Evolutionary conservation across 2,797 vertebrate species (phyloP).

Genomic region (Cuniculus paca): DNA sequence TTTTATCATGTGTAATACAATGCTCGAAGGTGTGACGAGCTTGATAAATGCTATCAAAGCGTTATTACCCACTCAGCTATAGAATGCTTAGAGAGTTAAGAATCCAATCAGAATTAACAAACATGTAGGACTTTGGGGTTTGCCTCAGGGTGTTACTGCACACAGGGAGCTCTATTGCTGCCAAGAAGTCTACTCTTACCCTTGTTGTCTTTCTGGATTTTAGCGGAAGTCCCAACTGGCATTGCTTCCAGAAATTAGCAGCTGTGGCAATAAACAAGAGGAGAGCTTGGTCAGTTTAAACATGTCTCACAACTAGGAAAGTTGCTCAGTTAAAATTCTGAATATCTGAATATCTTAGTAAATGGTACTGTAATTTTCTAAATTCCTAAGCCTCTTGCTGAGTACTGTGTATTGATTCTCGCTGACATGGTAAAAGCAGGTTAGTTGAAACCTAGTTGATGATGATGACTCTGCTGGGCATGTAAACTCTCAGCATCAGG

Average conservation of each 20-base stretch:
- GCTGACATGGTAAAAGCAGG: not conserved
- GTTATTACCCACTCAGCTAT: not conserved
- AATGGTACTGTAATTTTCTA: not conserved
- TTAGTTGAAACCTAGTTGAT: not conserved
- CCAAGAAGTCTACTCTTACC: too few species aligned
- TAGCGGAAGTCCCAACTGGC: not conserved
- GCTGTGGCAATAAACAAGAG: not conserved
- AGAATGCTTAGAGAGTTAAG: not conserved
- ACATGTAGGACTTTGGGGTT: not conserved
- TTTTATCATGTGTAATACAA: not conserved
- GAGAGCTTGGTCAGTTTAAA: not conserved
- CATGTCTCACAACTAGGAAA: not conserved
- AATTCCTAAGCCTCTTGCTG: not conserved
- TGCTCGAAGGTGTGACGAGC: not conserved
- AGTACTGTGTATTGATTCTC: not conserved
- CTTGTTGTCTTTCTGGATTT: accelerated
- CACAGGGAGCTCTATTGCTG: not conserved
- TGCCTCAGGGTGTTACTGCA: not conserved
- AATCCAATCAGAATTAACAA: not conserved
- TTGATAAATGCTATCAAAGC: not conserved
- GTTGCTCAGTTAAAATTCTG: not conserved
- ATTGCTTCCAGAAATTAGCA: not conserved
- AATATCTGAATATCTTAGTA: not conserved
- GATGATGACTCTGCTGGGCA: not conserved
- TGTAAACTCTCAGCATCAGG: too few species aligned